These are phyloP conservation scores for Cydia amplana DNA, from an alignment of 1,140 invertebrate species.

Conservation along the genomic window DNA sequence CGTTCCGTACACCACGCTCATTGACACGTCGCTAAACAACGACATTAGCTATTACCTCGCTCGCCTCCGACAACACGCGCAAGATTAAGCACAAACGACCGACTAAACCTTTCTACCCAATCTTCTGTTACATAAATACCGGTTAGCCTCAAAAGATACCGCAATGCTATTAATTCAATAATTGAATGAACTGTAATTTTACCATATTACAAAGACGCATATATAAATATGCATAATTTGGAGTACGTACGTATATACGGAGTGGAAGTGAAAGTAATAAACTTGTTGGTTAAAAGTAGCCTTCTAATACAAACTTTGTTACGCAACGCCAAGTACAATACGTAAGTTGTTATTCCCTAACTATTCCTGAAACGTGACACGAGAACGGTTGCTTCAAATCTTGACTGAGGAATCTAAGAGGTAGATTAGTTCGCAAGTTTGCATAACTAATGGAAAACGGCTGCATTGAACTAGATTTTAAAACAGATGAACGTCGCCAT, in stretches of 20 bases:
- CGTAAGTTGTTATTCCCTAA: slow-evolving; percentile 26
- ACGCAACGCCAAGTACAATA: slow-evolving; percentile 18
- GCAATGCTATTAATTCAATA: slow-evolving; percentile 23
- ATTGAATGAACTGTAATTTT: slow-evolving; percentile 23
- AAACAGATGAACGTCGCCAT: slow-evolving; percentile 19
- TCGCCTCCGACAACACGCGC: slow-evolving; percentile 16
- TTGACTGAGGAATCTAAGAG: slow-evolving; percentile 3
- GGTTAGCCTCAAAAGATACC: slow-evolving; percentile 20
- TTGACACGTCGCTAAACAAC: slow-evolving; percentile 46
- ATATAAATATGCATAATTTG: slow-evolving; percentile 26
- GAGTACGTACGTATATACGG: slow-evolving; percentile 16
- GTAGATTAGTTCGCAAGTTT: slow-evolving; percentile 13
- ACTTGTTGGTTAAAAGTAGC: slow-evolving; percentile 28
- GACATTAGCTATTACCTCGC: slow-evolving; percentile 41
- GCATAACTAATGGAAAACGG: slow-evolving; percentile 18
- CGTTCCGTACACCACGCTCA: slow-evolving; percentile 53
- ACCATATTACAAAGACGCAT: neutral
- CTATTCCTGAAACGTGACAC: slow-evolving; percentile 26
- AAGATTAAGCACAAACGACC: slow-evolving; percentile 24
- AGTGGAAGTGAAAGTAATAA: slow-evolving; percentile 29
- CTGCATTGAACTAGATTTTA: slow-evolving; percentile 23
- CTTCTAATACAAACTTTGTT: slow-evolving; percentile 25
- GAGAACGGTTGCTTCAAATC: slow-evolving; percentile 14
- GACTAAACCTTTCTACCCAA: slow-evolving; percentile 20
- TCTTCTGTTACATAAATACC: slow-evolving; percentile 18